Evolutionary conservation across 2,113 vertebrate species (phyloP), one percentile per base, ranked within the genome.

Genomic region (Rousettus leschenaultii): DNA sequence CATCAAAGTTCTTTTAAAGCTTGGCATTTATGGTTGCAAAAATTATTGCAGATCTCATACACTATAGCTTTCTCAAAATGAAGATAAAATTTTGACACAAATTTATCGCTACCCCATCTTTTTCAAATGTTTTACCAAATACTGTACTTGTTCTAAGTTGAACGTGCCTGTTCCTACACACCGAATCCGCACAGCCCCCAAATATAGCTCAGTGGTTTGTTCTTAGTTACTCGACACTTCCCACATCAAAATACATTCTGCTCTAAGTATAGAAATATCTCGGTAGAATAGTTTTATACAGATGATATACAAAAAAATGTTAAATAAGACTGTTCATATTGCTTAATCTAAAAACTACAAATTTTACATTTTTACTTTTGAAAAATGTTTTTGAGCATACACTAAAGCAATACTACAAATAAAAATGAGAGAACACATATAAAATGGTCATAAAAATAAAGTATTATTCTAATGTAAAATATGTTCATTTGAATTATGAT

Each of bases 81-180:
- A 63, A 57, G 16, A 57, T 45, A 79, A 30, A 48, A 4, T 26
- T 79, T 80, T 24, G 8, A 77, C 16, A 65, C 14, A 57, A 63
- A 77, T 80, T 83, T 4, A 80, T 63, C 4, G 48, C 3, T 48
- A 71, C 4, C 51, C 48, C 43, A 80, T n/a, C 22, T 82, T 95
- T 96, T 71, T 6, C 48, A 94, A 92, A 83, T 86, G 26, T 73
- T 94, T 92, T 77, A 45, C 24, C n/a, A 18, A 93, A 59, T 77
- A 57, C 55, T 89, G 2, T 30, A 82, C 6, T 74, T 71, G 11
- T 59, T 61, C 66, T 61, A 80, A 79, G 48, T 85, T 24, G 63
- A 71, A 86, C 11, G 43, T 86, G 91, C 6, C 5, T 21, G n/a
- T 86, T 57, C 6, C 11, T 59, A 83, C 68, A 82, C 30, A 86